Evolutionary conservation across 2,888 invertebrate species (phyloP).

Genomic region (Hyalella azteca): DNA sequence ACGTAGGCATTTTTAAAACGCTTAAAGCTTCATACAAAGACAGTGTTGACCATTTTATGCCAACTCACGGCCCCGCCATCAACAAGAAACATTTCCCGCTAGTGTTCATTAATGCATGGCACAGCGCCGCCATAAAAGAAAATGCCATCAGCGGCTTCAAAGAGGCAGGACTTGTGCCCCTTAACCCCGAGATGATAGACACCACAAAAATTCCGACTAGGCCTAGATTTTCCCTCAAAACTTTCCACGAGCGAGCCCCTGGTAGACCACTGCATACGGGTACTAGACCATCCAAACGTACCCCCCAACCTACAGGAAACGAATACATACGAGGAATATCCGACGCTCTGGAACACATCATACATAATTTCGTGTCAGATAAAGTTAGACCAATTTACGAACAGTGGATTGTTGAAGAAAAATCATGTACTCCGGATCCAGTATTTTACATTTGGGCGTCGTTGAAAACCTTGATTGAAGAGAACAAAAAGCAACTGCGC

Average conservation of each 20-base stretch:
- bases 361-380: slow-evolving; percentile 35
- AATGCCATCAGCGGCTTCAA: slow-evolving; percentile 21
- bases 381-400: slow-evolving; percentile 29
- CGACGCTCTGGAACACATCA: slow-evolving; percentile 37
- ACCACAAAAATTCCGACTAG: slow-evolving; percentile 1
- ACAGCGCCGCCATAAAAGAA: slow-evolving; percentile 12
- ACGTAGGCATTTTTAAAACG: slow-evolving; percentile 35
- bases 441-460: slow-evolving; percentile 35
- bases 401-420: slow-evolving; percentile 32
- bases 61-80: slow-evolving; percentile 20
- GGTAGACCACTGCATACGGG: slow-evolving; percentile 14
- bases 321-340: slow-evolving; percentile 29
- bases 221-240: not conserved
- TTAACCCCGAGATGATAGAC: slow-evolving; percentile 27
- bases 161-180: slow-evolving; percentile 17
- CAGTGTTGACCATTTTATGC: slow-evolving; percentile 34
- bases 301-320: slow-evolving; percentile 1
- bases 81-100: slow-evolving; percentile 38
- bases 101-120: slow-evolving; percentile 25
- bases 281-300: not conserved
- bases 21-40: slow-evolving; percentile 22
- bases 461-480: slow-evolving; percentile 24
- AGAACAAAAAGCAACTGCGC: slow-evolving; percentile 36
- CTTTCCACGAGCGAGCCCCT: slow-evolving; percentile 22
- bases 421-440: slow-evolving; percentile 31